These are phyloP conservation scores for Hemibagrus wyckioides DNA, from an alignment of 2,113 vertebrate species.

Conservation along the genomic window DNA sequence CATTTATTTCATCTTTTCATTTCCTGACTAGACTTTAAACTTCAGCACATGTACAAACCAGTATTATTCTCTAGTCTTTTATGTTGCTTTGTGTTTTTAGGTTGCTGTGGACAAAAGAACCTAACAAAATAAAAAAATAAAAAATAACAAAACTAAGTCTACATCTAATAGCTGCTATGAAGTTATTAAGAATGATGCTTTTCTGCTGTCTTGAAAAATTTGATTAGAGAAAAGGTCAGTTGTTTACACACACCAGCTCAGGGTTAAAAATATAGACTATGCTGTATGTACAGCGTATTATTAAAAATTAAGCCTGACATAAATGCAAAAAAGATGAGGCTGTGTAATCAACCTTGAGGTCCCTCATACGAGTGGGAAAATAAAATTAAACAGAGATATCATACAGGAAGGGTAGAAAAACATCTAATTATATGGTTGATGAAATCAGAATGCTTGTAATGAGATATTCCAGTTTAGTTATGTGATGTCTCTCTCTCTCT, in stretches of 20 bases:
- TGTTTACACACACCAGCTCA: neutral
- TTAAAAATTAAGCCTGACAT: neutral
- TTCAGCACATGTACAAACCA: neutral
- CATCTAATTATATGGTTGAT: neutral
- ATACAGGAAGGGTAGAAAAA: neutral
- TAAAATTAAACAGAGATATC: neutral
- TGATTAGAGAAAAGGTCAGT: neutral
- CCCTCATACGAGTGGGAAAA: neutral
- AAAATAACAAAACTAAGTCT: neutral
- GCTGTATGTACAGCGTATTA: neutral
- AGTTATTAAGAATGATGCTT: neutral
- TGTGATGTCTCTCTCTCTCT: neutral
- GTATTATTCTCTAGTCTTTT: neutral
- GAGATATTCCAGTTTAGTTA: neutral
- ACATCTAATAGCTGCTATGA: neutral
- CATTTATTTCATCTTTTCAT: neutral
- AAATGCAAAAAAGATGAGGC: neutral
- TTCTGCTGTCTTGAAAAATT: neutral
- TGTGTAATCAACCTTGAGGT: neutral
- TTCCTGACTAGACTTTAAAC: neutral
- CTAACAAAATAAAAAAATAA: too few relatives aligned
- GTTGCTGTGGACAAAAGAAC: neutral
- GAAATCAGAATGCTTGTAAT: neutral
- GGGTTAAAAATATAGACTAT: neutral
- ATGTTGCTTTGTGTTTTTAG: neutral